phyloP scores from a whole-genome alignment of 2,797 vertebrate species.

The Cygnus olor region DNA sequence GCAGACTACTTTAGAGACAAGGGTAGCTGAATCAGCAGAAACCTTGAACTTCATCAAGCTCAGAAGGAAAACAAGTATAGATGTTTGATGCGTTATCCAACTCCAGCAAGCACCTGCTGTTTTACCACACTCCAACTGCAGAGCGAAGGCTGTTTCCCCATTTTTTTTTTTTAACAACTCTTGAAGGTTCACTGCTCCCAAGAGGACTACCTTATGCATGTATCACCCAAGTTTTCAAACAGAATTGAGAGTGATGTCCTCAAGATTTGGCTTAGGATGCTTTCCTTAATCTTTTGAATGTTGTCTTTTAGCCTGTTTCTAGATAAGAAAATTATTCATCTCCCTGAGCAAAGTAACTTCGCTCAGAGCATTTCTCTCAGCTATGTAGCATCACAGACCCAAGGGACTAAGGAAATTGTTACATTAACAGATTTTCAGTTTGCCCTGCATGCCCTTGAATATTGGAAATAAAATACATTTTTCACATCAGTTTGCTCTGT shows the following conservation, averaged over 20 bases:
- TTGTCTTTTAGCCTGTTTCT: neutral
- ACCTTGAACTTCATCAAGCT: neutral
- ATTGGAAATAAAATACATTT: neutral
- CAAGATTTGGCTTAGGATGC: neutral
- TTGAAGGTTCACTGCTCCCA: neutral
- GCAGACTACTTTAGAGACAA: constrained; percentile 74
- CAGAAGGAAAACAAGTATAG: neutral
- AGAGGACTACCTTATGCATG: neutral
- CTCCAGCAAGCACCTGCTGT: neutral
- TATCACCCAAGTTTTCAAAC: neutral
- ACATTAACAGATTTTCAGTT: neutral
- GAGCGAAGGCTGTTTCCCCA: neutral
- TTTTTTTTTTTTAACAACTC: neutral
- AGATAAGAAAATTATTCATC: neutral
- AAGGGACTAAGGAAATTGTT: neutral
- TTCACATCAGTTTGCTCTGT: neutral
- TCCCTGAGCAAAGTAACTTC: neutral
- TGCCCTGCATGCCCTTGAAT: neutral
- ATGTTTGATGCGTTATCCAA: neutral
- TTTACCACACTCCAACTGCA: neutral
- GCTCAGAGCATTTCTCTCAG: neutral
- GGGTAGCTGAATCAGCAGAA: constrained; percentile 53
- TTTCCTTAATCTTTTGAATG: neutral
- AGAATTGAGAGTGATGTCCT: neutral
- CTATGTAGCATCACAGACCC: neutral